Percentiles rank a stretch among this genome's conserved stretches.
These are phyloP conservation scores for Channa striata DNA, from an alignment of 2,797 vertebrate genomes.

Conservation along the genomic window DNA sequence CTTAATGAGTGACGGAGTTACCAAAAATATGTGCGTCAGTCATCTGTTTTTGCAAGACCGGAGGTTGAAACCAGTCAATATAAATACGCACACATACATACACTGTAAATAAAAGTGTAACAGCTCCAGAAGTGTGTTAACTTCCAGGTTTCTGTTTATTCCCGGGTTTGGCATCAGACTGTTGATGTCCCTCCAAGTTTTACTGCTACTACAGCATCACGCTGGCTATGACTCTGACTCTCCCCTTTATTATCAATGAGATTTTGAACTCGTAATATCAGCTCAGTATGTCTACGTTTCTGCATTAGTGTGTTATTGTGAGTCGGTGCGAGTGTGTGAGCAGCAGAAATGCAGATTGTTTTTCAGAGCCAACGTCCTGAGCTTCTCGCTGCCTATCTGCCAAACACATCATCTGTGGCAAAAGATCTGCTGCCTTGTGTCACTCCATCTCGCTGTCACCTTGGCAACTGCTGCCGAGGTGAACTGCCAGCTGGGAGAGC, in stretches of 20 bases:
- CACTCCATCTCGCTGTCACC: constrained; percentile 87
- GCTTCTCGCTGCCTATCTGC: constrained; percentile 85
- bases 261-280: background rate
- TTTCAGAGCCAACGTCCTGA: constrained; percentile 52
- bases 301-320: background rate
- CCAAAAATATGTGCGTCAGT: background rate
- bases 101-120: constrained; percentile 11
- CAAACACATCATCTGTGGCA: constrained; percentile 91
- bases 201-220: background rate
- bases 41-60: background rate
- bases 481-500: constrained; percentile 88
- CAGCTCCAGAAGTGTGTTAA: constrained; percentile 54
- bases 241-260: background rate
- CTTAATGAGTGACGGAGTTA: background rate
- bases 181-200: constrained; percentile 47
- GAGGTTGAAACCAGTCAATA: background rate
- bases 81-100: background rate
- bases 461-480: constrained; percentile 89
- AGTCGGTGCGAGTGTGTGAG: background rate
- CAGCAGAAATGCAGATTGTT: constrained; percentile 14
- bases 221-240: background rate
- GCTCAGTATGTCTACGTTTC: background rate
- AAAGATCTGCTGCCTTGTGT: constrained; percentile 85
- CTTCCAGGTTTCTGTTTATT: constrained; percentile 34
- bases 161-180: constrained; percentile 26